Base-by-base conservation (phyloP, 2,888 invertebrate species). In the Drosophila ochracea region DNA sequence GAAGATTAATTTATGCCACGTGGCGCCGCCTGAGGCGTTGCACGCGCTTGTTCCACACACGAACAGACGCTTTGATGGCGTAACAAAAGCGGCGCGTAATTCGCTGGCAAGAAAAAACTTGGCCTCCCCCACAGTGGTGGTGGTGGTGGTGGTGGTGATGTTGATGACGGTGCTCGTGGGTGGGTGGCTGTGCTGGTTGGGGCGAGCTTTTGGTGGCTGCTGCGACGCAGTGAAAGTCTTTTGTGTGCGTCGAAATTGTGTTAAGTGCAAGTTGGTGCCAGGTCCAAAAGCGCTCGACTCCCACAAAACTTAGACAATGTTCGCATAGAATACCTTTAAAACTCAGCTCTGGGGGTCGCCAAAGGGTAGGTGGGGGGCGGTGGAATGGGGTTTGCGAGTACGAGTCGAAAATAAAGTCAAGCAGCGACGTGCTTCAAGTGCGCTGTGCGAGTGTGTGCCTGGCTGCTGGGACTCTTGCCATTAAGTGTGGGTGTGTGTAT, bases 381-480 rank as follows among this genome's bases (percentile, higher is more conserved):
- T 13, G n/a, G 28, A 28, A 16, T 25, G 37, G 39, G 57, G 37
- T 2, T 28, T 50, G 50, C 30, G 7, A 47, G 67, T 66, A 57
- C 71, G 73, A 83, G 86, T 89, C 78, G 89, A 89, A 89, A 84
- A 86, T 88, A 83, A 83, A 90, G 88, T 86, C 90, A 89, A 89
- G 88, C 78, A 74, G 84, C 82, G 83, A 82, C 88, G 85, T 90
- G 90, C 86, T 68, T 90, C 88, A 77, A 90, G 89, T 88, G 88
- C 81, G 76, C 52, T 72, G 69, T 73, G 75, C 64, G 69, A 55
- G 60, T 37, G 49, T 61, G 64, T 53, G 68, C 69, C 61, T 76
- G 76, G 82, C 72, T 76, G 59, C 78, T 80, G 78, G 76, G 70
- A n/a, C 71, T 65, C 58, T 58, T 76, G 67, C 69, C 59, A 52